Evolutionary conservation across 2,888 invertebrate genomes (phyloP), one percentile per base, ranked within the genome.

Genomic region (Hoplodrina blanda): DNA sequence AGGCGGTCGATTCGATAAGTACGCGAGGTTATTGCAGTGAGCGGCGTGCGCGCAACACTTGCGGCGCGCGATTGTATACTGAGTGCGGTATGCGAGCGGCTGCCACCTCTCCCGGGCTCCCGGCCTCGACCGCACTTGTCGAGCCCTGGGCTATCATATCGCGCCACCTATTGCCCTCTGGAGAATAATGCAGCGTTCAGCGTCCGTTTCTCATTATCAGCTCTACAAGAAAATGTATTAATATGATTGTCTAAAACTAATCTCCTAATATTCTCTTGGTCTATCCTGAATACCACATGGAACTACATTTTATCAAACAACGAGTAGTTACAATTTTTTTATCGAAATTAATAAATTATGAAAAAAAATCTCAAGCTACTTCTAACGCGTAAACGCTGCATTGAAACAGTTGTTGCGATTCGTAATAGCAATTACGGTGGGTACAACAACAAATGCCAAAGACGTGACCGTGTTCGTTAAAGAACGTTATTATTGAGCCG

Each of bases 31-130:
- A 84, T 82, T 88, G 91, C 90, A 88, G 90, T 90, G 91, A 91
- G 87, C 87, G 90, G 88, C 94, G 94, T 90, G 92, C 95, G 95
- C 95, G 95, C 95, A 93, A 88, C 93, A 92, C 92, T 92, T 88
- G 90, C 89, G 92, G 90, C 95, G 95, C 91, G 93, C 94, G 94
- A 91, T 90, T 92, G 91, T 92, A 91, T 80, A 95, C 95, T 96
- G 95, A 94, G 84, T 90, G 89, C 88, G 91, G 87, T 88, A 86
- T 87, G 91, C 90, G 90, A 89, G 85, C 91, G 91, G 89, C 89
- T 91, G 88, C 91, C 93, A 91, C 91, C 91, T 89, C 92, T 94
- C 94, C 93, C 89, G 91, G 85, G 89, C 91, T 92, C 93, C 94
- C 94, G 92, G 91, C 94, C 94, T 92, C 94, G 93, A 89, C 89